These are phyloP conservation scores for Salvelinus alpinus DNA, from an alignment of 2,113 vertebrate species.

Conservation along the genomic window DNA sequence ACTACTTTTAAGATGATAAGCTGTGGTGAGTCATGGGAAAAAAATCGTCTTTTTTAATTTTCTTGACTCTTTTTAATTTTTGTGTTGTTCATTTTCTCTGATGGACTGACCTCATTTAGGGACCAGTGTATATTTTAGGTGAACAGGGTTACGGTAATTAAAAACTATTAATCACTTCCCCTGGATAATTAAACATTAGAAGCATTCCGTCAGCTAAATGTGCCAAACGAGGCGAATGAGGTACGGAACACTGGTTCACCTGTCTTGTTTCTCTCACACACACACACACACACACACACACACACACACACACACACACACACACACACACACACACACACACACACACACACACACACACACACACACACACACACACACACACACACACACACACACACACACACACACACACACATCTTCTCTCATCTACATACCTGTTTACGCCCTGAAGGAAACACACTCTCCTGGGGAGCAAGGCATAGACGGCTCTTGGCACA, in stretches of 20 bases:
- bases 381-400: slow-evolving; percentile 1
- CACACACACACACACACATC: neutral
- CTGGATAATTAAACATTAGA: slow-evolving; percentile 70
- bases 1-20: too few species aligned
- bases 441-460: neutral
- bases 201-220: slow-evolving; percentile 67
- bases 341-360: slow-evolving; percentile 1
- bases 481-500: neutral
- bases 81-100: slow-evolving; percentile 37
- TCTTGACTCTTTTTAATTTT: neutral
- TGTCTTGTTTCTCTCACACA: slow-evolving; percentile 8
- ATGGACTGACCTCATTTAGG: slow-evolving; percentile 45
- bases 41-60: neutral
- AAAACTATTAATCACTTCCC: slow-evolving; percentile 68
- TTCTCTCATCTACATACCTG: neutral
- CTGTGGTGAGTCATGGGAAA: neutral
- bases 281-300: slow-evolving; percentile 21
- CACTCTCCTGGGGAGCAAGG: neutral
- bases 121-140: slow-evolving; percentile 57
- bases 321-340: neutral
- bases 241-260: slow-evolving; percentile 52
- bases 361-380: neutral
- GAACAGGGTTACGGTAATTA: slow-evolving; percentile 67
- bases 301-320: slow-evolving; percentile 9
- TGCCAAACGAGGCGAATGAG: slow-evolving; percentile 59